Base-by-base conservation (phyloP, 2,113 vertebrate genomes). In the Tupaia tana region DNA sequence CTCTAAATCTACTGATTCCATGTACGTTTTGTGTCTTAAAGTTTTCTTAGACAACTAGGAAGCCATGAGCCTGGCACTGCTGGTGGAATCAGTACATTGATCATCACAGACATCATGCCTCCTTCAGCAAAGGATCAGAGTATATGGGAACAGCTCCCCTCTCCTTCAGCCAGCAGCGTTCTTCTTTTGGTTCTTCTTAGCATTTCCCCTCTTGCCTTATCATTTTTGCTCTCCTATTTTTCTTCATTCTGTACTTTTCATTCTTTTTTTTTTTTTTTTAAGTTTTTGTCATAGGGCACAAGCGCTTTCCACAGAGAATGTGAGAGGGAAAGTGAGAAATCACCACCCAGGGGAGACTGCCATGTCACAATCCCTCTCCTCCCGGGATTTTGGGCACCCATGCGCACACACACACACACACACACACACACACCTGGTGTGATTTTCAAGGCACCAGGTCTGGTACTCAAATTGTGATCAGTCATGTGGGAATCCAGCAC, bases 211-310 rank as follows among this genome's bases (percentile, higher is more conserved):
- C 34, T 61, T 85, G n/a, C 4, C 22, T 79, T 93, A 25, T 58
- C 29, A 80, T 29, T 79, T 79, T 59, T 86, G 29, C n/a, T 91
- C 81, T 84, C 85, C 73, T 69, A 16, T 71, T 90, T 83, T 86
- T 61, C 56, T 89, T 81, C 70, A 31, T 89, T 58, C 18, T n/a
- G 70, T 29, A 59, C 8, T 59, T 85, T 74, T 91, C 9, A 82
- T n/a, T n/a, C n/a, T n/a, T n/a, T n/a, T n/a, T n/a, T n/a, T n/a
- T n/a, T n/a, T n/a, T n/a, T n/a, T n/a, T n/a, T n/a, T n/a, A 61
- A 82, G 18, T 78, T n/a, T 63, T 63, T 63, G 15, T 63, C 20
- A 18, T 63, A 20, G 61, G 43, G 43, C 43, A 43, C 43, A 43
- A 43, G 43, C 43, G 43, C 43, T 43, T 6, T 43, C 43, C 43